Evolutionary conservation across 2,888 invertebrate genomes (phyloP), one percentile per base, ranked within the genome.

Genomic region (Tinea pellionella): DNA sequence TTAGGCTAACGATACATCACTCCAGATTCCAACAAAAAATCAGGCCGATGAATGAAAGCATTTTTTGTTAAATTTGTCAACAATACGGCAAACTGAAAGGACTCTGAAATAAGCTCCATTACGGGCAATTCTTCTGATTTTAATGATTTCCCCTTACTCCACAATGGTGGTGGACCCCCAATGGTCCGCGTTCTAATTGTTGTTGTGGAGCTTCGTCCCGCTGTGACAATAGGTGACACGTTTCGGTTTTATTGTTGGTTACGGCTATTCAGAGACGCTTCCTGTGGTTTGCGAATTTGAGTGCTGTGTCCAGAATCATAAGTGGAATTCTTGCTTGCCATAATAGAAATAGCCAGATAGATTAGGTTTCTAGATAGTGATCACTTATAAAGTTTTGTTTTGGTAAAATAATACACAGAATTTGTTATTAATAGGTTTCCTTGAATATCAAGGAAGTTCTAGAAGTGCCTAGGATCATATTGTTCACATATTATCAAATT

Each of bases 111-210:
- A 47, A 59, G 59, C 47, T 19, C 59, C 47, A 59, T 59, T 59
- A 59, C 15, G 24, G 43, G 47, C 59, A 47, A 59, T 59, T 59
- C 59, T 59, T 59, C 30, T 29, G 29, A 59, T 29, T 59, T 59
- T 59, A 59, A 59, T 59, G 59, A 59, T 43, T 59, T 59, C 42
- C 59, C 42, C 18, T 47, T 47, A n/a, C 47, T 3, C 41, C 59
- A 59, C 59, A 59, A 59, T 59, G 19, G 59, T 37, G n/a, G 59
- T 6, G 6, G 24, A 53, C 53, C 53, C 53, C 53, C 59, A 59
- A 37, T 16, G 24, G 59, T 59, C 32, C 37, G 59, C 59, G 59
- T 42, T 42, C 41, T 59, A 59, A 59, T 59, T 59, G 30, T 59
- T 16, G 59, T 59, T 59, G 18, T 37, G 15, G 37, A 42, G 18